Percentiles rank a stretch among this genome's conserved stretches.
These are phyloP conservation scores for Syrmaticus mikado DNA, from an alignment of 2,113 vertebrate genomes.

Conservation along the genomic window DNA sequence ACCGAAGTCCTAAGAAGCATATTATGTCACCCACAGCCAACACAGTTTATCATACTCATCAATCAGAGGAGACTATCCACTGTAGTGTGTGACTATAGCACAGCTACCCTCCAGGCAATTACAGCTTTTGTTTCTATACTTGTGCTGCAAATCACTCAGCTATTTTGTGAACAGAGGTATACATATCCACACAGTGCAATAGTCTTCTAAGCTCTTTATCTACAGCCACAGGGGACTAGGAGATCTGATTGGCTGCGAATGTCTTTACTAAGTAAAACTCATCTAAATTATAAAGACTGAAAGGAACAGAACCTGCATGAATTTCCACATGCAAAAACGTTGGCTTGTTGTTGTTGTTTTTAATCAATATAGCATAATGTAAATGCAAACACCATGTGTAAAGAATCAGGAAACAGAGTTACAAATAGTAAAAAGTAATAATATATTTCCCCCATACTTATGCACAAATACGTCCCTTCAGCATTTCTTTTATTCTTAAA, in stretches of 20 bases:
- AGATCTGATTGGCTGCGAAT: not conserved
- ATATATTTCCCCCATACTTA: not conserved
- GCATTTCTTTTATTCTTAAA: not conserved
- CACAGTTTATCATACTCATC: not conserved
- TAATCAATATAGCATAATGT: not conserved
- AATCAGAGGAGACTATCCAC: not conserved
- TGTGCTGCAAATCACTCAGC: not conserved
- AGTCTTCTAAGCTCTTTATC: not conserved
- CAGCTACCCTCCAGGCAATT: not conserved
- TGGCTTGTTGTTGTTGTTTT: too few species aligned
- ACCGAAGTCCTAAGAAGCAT: not conserved
- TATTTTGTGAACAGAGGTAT: not conserved
- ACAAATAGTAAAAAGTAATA: not conserved
- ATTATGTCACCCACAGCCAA: not conserved
- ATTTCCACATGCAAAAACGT: not conserved
- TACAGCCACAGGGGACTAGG: not conserved
- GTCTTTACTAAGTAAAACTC: not conserved
- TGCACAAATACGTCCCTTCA: not conserved
- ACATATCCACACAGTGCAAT: not conserved
- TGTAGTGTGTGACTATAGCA: not conserved
- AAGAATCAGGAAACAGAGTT: not conserved
- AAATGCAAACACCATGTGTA: not conserved
- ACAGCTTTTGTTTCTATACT: not conserved
- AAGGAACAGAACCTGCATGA: not conserved
- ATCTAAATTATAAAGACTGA: not conserved